These are phyloP conservation scores for Indicator maculatus DNA, from an alignment of 2,113 vertebrate genomes.

Conservation along the genomic window DNA sequence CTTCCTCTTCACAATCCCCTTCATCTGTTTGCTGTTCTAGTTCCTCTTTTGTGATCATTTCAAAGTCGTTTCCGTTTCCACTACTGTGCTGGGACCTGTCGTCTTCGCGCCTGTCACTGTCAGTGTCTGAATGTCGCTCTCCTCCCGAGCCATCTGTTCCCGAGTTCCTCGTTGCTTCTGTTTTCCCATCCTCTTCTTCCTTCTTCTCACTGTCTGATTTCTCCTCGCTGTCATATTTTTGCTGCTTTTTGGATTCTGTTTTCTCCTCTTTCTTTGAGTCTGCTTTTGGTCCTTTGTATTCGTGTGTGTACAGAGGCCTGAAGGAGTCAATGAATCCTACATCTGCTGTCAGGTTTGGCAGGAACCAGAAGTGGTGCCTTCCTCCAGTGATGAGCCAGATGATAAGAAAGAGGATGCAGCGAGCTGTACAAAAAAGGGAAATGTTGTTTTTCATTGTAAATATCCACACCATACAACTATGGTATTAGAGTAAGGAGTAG, in stretches of 20 bases:
- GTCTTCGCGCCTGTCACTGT: slow-evolving; percentile 95
- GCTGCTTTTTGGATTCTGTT: slow-evolving; percentile 81
- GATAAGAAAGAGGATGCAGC: slow-evolving; percentile 97
- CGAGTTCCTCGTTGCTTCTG: slow-evolving; percentile 72
- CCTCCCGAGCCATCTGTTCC: slow-evolving; percentile 76
- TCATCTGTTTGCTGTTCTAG: slow-evolving; percentile 96
- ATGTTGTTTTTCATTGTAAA: background rate
- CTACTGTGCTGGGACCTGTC: slow-evolving; percentile 98
- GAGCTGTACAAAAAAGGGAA: slow-evolving; percentile 77
- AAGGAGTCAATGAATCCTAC: slow-evolving; percentile 99
- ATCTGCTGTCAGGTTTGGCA: slow-evolving; percentile 96
- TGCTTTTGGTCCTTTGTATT: slow-evolving; percentile 94
- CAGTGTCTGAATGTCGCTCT: slow-evolving; percentile 91
- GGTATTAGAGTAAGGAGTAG: background rate
- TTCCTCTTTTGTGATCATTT: slow-evolving; percentile 99
- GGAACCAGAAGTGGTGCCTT: slow-evolving; percentile 99
- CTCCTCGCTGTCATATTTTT: slow-evolving; percentile 91
- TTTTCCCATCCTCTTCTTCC: slow-evolving; percentile 87
- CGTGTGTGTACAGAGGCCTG: slow-evolving; percentile 96
- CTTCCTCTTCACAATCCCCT: slow-evolving; percentile 84
- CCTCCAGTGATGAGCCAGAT: slow-evolving; percentile 98
- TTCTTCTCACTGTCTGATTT: slow-evolving; percentile 96
- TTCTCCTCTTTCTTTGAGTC: slow-evolving; percentile 90
- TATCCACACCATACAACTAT: background rate
- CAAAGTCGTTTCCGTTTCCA: slow-evolving; percentile 96